Evolutionary conservation across 2,113 vertebrate genomes (phyloP).

Genomic region (Sebastes schlegelii): DNA sequence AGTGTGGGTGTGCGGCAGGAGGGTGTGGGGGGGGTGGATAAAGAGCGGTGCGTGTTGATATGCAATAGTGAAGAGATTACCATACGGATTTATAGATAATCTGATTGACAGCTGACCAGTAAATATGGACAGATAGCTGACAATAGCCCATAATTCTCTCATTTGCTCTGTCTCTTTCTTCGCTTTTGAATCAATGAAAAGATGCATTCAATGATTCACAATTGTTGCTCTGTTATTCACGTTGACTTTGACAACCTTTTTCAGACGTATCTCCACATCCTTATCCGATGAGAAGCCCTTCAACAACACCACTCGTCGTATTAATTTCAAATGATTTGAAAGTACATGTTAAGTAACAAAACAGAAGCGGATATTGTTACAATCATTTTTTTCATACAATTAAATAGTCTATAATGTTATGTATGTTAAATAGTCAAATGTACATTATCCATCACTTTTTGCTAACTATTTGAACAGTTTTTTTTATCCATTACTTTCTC

Average conservation of each 20-base stretch:
- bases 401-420: no score
- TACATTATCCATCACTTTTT: neutral
- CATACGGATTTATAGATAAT: constrained; percentile 79
- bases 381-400: no score
- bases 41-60: constrained; percentile 55
- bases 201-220: neutral
- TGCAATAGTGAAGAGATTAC: constrained; percentile 73
- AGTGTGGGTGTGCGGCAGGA: constrained; percentile 5
- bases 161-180: constrained; percentile 30
- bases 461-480: neutral
- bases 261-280: no score
- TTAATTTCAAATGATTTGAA: neutral
- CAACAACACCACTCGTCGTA: neutral
- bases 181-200: constrained; percentile 27
- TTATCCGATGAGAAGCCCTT: neutral
- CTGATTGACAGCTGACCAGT: constrained; percentile 83
- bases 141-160: constrained; percentile 62
- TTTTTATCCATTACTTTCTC: neutral
- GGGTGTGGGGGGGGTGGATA: neutral
- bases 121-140: constrained; percentile 69
- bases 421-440: no score
- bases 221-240: neutral
- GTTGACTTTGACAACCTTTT: neutral
- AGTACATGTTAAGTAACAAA: neutral
- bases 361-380: neutral